Conservation (phyloP, 2,797 vertebrate genomes). For the Echiichthys vipera region DNA sequence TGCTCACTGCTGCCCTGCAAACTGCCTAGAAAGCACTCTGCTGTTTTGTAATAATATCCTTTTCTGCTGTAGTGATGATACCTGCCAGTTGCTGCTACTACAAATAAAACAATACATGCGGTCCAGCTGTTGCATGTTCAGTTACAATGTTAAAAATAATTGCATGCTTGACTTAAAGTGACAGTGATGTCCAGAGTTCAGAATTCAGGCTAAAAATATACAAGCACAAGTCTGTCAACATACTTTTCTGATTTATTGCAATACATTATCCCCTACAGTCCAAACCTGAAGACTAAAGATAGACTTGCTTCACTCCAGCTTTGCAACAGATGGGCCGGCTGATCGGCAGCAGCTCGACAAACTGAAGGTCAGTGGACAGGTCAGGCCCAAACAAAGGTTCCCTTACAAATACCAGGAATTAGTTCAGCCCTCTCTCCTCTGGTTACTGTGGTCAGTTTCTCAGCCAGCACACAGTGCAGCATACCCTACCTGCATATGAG, state of each 20-base stretch:
- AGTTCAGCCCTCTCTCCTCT: conserved; percentile 74
- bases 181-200: not conserved
- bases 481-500: not conserved
- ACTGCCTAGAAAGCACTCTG: conserved; percentile 35
- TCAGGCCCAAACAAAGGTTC: conserved; percentile 86
- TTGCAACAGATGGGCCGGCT: conserved; percentile 74
- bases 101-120: conserved; percentile 12
- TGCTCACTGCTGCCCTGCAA: conserved; percentile 38
- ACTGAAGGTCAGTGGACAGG: conserved; percentile 84
- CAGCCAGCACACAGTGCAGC: not conserved
- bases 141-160: not conserved
- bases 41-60: conserved; percentile 27
- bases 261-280: not conserved
- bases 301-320: conserved; percentile 28
- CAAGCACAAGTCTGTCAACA: not conserved
- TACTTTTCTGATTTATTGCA: not conserved
- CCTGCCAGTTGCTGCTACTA: conserved; percentile 5
- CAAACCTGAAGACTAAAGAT: conserved; percentile 19
- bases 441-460: conserved; percentile 63
- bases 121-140: conserved; percentile 6
- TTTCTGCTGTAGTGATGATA: conserved; percentile 19
- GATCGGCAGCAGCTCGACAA: conserved; percentile 79
- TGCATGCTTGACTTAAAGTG: not conserved
- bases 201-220: not conserved
- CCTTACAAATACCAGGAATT: conserved; percentile 84